Evolutionary conservation across 2,888 invertebrate species (phyloP).

Genomic region (Idaea biselata): DNA sequence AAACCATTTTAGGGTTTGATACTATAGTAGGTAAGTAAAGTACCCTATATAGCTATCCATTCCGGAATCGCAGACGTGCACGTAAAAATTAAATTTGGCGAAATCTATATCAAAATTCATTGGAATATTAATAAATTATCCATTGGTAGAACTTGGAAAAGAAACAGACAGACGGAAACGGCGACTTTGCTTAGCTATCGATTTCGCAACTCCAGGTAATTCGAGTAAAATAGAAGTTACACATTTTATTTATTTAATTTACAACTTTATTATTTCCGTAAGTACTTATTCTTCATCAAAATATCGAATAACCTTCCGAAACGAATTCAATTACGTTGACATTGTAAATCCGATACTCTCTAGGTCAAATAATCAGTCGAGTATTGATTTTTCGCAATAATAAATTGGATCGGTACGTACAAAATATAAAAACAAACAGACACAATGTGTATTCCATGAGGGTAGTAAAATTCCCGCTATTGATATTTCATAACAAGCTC

Average conservation of each 20-base stretch:
- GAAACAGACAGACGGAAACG: no score
- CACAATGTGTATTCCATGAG: not conserved
- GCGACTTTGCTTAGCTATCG: not conserved
- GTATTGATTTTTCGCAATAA: conserved; percentile 5
- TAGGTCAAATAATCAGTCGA: not conserved
- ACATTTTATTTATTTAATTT: no score
- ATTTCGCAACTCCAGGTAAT: no score
- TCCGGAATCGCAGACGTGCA: no score
- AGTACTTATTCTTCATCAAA: not conserved
- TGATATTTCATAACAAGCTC: conserved; percentile 69
- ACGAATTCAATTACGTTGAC: not conserved
- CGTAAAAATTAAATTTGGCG: no score
- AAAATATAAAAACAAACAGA: not conserved
- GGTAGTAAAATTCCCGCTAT: conserved; percentile 35
- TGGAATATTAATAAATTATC: no score
- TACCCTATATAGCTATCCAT: no score
- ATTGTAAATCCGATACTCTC: not conserved
- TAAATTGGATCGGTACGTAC: not conserved
- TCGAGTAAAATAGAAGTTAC: no score
- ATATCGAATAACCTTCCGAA: not conserved
- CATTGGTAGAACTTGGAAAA: no score
- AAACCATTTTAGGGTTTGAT: not conserved
- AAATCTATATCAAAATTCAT: no score
- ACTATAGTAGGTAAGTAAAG: not conserved
- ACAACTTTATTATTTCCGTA: no score